Conservation (phyloP, 92 coral and sea anemone species). For the Palythoa grandis region DNA sequence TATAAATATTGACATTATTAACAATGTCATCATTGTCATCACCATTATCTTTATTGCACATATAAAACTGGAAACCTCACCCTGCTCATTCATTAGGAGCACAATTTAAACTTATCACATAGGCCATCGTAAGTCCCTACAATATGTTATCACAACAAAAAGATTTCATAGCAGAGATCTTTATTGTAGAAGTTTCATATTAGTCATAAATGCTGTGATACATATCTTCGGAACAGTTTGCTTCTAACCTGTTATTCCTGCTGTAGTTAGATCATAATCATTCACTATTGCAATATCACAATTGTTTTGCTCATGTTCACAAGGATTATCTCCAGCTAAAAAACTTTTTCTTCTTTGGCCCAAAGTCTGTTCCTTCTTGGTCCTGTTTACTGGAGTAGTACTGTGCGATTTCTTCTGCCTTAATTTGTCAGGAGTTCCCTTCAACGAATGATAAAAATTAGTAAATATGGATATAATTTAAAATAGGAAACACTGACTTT, state of each 20-base stretch:
- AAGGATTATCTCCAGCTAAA: neutral
- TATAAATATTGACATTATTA: neutral
- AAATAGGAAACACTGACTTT: neutral
- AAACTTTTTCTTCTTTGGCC: neutral
- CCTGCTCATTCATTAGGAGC: neutral
- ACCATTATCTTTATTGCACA: neutral
- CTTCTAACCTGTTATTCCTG: neutral
- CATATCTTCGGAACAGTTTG: neutral
- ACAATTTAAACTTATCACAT: neutral
- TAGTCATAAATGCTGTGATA: neutral
- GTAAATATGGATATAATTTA: neutral
- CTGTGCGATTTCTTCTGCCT: neutral
- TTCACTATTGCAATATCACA: neutral
- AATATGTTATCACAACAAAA: no score
- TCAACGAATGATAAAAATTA: neutral
- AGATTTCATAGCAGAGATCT: no score
- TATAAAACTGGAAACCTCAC: neutral
- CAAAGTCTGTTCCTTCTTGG: neutral
- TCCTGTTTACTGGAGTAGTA: conserved; percentile 9
- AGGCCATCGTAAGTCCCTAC: no score
- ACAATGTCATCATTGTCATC: neutral
- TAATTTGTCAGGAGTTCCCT: neutral
- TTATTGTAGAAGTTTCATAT: neutral
- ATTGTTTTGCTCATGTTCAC: neutral
- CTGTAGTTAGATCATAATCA: conserved; percentile 13